Conservation (phyloP, 2,888 invertebrate genomes). For the Netelia fuscicornis region DNA sequence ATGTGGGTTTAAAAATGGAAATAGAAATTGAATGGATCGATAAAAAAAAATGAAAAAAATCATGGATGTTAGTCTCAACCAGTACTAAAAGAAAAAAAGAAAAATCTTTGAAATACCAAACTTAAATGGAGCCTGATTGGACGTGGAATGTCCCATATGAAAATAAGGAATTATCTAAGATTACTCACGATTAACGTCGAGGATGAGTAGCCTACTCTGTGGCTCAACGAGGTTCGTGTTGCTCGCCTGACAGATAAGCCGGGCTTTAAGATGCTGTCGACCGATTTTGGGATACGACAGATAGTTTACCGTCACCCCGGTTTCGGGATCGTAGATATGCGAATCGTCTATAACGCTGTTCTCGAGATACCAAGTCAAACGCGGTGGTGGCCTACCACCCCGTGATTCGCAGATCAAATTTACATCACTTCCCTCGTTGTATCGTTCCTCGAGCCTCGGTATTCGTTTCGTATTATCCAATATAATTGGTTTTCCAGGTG, state of each 20-base stretch:
- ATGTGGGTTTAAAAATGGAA: too few species aligned
- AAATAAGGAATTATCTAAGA: neutral
- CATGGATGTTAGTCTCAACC: too few species aligned
- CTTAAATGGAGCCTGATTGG: too few species aligned
- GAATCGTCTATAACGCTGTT: slow-evolving; percentile 94
- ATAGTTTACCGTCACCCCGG: slow-evolving; percentile 92
- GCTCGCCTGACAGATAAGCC: slow-evolving; percentile 94
- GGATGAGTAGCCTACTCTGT: slow-evolving; percentile 91
- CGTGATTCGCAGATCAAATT: slow-evolving; percentile 93
- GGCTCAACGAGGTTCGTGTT: slow-evolving; percentile 94
- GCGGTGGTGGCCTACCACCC: slow-evolving; percentile 93
- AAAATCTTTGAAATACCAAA: too few species aligned
- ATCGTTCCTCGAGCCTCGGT: slow-evolving; percentile 91
- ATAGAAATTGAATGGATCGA: too few species aligned
- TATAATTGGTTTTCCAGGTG: slow-evolving; percentile 93
- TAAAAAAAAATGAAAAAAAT: too few species aligned
- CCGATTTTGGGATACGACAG: slow-evolving; percentile 92
- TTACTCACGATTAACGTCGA: slow-evolving; percentile 95
- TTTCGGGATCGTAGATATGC: slow-evolving; percentile 88
- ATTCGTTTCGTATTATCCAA: slow-evolving; percentile 89
- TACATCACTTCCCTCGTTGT: slow-evolving; percentile 94
- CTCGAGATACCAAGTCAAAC: slow-evolving; percentile 94
- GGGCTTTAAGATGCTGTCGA: slow-evolving; percentile 92
- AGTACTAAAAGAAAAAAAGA: too few species aligned
- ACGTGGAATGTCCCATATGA: too few species aligned